phyloP scores from a whole-genome alignment of 2,797 vertebrate genomes.

The Pseudocheirus occidentalis region DNA sequence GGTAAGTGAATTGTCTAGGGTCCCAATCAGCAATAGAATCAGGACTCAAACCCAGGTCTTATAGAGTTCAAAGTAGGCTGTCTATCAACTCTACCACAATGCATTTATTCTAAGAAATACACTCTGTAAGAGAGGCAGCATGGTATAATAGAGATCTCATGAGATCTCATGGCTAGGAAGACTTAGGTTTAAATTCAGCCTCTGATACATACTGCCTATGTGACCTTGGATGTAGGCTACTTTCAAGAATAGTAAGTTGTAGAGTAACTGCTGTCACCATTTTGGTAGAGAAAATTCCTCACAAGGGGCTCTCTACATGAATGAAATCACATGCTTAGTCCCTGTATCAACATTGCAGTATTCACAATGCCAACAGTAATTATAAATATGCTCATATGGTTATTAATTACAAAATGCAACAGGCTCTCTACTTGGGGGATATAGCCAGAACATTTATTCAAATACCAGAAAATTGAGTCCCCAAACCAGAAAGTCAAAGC shows the following conservation, averaged over 20 bases:
- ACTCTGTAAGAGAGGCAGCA: background rate
- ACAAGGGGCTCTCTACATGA: background rate
- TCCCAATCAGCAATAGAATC: background rate
- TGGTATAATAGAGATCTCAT: background rate
- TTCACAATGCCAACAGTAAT: no score
- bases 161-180: background rate
- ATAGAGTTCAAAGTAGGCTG: background rate
- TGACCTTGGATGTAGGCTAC: background rate
- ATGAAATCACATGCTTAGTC: background rate
- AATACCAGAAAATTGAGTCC: no score
- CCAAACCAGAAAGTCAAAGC: no score
- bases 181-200: background rate
- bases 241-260: background rate
- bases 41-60: background rate
- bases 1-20: no score
- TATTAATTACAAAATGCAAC: no score
- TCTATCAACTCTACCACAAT: background rate
- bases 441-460: no score
- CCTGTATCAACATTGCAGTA: background rate
- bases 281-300: background rate
- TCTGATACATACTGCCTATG: background rate
- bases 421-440: no score
- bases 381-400: no score
- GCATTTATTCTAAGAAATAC: background rate
- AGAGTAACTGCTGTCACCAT: background rate